Base-by-base conservation (phyloP, 2,888 invertebrate genomes). In the Shargacucullia verbasci region DNA sequence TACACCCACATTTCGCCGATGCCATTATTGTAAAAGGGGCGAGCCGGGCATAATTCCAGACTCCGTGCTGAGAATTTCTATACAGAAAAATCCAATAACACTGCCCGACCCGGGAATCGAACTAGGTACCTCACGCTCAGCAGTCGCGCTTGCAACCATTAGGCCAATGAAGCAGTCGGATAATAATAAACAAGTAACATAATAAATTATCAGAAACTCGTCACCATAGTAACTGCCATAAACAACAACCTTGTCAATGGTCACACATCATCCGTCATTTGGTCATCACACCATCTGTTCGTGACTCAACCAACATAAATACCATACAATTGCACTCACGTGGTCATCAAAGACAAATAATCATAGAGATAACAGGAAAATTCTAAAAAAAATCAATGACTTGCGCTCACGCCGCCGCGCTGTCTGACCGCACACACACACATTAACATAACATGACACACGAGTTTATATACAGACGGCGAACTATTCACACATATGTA, bases 331-430 rank as follows among this genome's bases (percentile, higher is more conserved):
- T 29, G 20, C 34, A 15, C 34, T 48, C 35, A 64, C 47, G 59
- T 40, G 53, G 15, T 7, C 6, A 10, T 13, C 15, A 14, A n/a
- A 39, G n/a, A 49, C 47, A 39, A 37, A 60, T 31, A 27, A 45
- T 47, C 33, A 43, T 39, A 35, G 47, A 34, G 62, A 62, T 70
- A 67, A 56, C 7, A 49, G 44, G 44, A 45, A 58, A 56, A 72
- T 45, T 41, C 0, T 12, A 52, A 59, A 53, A 59, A 45, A 47
- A 12, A 33, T 12, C 35, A 31, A 44, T 35, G 10, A 35, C 20
- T 57, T 46, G 49, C 31, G 35, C 43, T 10, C 43, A 31, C 37
- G 63, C 13, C 72, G 73, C 73, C 73, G 25, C 56, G 72, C 73
- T 31, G 73, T 73, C 72, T 73, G 70, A 44, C 31, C 38, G 49